phyloP scores from a whole-genome alignment of 2,113 vertebrate species.

The Petaurus breviceps region DNA sequence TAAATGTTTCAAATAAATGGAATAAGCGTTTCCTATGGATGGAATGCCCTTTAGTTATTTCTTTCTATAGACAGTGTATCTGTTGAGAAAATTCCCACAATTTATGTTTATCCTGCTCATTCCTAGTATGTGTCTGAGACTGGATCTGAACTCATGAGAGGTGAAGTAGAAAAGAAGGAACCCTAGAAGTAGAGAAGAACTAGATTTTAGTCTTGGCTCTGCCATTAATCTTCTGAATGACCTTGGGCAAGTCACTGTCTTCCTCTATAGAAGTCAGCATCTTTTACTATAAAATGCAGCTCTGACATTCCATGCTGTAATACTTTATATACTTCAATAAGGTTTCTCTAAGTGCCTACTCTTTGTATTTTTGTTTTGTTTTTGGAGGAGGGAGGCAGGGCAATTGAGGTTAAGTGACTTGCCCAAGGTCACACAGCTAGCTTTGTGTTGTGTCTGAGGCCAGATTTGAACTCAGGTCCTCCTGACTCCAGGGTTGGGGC shows the following conservation, averaged over 20 bases:
- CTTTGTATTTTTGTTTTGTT: background rate
- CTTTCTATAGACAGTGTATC: background rate
- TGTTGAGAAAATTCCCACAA: background rate
- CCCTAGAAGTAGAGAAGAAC: background rate
- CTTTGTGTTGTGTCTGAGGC: no score
- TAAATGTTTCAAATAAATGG: background rate
- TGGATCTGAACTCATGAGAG: background rate
- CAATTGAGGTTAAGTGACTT: no score
- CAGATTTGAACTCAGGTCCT: no score
- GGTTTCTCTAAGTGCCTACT: background rate
- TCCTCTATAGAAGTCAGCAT: background rate
- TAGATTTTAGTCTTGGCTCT: background rate
- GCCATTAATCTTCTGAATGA: background rate
- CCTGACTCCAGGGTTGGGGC: no score
- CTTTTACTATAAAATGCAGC: background rate
- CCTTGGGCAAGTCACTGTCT: background rate
- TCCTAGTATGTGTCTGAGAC: background rate
- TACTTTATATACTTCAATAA: background rate
- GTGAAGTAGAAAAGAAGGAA: background rate
- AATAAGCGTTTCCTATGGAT: background rate
- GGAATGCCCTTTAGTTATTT: background rate
- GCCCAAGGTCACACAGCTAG: no score
- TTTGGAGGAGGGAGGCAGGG: no score
- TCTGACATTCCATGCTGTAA: background rate
- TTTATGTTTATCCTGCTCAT: background rate